Evolutionary conservation across 2,797 vertebrate genomes (phyloP), one percentile per base, ranked within the genome.

Genomic region (Melanotaenia maccullochi): DNA sequence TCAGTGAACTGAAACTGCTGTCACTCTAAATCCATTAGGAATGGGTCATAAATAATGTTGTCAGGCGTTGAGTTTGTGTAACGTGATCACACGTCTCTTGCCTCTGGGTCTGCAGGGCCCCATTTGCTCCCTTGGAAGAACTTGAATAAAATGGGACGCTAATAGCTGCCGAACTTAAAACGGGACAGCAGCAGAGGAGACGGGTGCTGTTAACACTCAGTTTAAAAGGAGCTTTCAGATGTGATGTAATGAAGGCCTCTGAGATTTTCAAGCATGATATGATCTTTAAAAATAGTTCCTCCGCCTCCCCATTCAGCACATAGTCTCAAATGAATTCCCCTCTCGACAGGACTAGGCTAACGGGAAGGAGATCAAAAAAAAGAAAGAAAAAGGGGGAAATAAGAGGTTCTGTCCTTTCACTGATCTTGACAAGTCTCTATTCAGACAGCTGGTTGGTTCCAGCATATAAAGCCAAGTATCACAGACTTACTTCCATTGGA

Each of bases 1-100:
- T 62, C 65, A 14, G 47, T 72, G 82, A 75, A 68, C 75, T 75
- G 76, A 77, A 83, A 57, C 77, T 73, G 72, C 85, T 85, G 85
- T 90, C 86, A 87, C 67, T 88, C 72, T 36, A 60, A 86, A 83
- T 83, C 79, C 88, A 87, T 92, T 91, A 91, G 74, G 62, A 67
- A 68, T 6, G 67, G 75, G 33, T 81, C 89, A 83, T 93, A 89
- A 92, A 92, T 90, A 91, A 85, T 47, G 78, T 69, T 88, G 86
- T 91, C 90, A 87, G 87, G 84, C 47, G 12, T 58, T 51, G 77
- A 80, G 55, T 64, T 78, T 67, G 44, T 75, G 83, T 90, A 93
- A 93, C 78, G 70, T 33, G 80, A 91, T 87, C 84, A 44, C 65
- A 20, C 52, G 14, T 69, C 64, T 68, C 64, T 74, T 62, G 67